Base-by-base conservation (phyloP, 2,113 vertebrate genomes). In the Brachyhypopomus gauderio region DNA sequence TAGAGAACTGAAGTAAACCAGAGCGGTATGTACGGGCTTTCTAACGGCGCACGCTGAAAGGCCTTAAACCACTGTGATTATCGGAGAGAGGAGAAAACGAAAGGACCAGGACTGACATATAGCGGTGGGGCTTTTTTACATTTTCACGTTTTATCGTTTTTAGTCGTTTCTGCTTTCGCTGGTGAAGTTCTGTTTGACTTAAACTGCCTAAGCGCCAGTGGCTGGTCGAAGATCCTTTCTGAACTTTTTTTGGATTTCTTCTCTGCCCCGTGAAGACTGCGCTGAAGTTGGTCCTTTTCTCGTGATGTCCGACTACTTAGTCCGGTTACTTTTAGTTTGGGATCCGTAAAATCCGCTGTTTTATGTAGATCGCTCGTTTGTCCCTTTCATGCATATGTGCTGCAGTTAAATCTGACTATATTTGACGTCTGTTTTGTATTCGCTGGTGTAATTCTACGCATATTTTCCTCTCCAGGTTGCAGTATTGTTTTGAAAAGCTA, bases 1-100 rank as follows among this genome's bases (percentile, higher is more conserved):
- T 86, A 88, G 86, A 67, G 63, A 84, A 79, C 19, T 72, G 36
- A 79, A 64, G 88, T 82, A 90, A 90, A 93, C 90, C 90, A 89
- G 81, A 79, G 76, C 83, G 84, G 27, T 75, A 16, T 48, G n/a
- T 58, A 38, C 60, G 48, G 20, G 58, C 67, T 82, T 4, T 16
- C 58, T 72, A 59, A 72, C 66, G n/a, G 52, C 38, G 34, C 34
- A 25, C 6, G 34, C 25, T 25, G 16, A 63, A 66, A 56, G 38
- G 66, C 59, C 41, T 41, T 52, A 34, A 62, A 27, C n/a, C 0
- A 36, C 34, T 56, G 8, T 63, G 64, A 70, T 55, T 25, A 23
- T 45, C 23, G 59, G 48, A 58, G 45, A 38, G 56, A 23, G 48
- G 22, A 38, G 23, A 14, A 27, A 5, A 59, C 14, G 22, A 58